Evolutionary conservation across 2,888 invertebrate genomes (phyloP), one percentile per base, ranked within the genome.

Genomic region (Drosophila quinaria): DNA sequence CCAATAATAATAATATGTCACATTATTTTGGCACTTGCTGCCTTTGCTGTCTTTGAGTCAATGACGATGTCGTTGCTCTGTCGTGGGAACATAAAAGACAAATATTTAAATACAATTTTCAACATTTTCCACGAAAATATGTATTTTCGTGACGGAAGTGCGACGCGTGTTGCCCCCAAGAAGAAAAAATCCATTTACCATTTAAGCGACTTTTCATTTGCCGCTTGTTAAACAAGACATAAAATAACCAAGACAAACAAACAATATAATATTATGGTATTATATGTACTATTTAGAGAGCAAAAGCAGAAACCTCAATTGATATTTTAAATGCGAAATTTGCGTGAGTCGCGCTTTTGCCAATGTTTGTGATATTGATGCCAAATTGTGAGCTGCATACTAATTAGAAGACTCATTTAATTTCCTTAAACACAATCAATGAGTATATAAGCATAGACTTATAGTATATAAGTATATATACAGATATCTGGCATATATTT

Each of bases 141-240:
- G n/a, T 78, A 63, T 64, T 69, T 76, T 54, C 15, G 41, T 68
- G 75, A 74, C 84, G 89, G 85, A 85, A 85, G 84, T 78, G 77
- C 81, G 81, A 56, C 56, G 56, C 84, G 81, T 87, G 78, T 80
- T 71, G 70, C 29, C 41, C 33, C n/a, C 42, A 50, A 55, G 47
- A 33, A 39, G 17, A 49, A 41, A 37, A 60, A 63, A 47, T 33
- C 31, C 55, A 55, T 63, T 63, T 63, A 49, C 59, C 74, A 78
- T 79, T 79, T 62, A 74, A 70, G 70, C 67, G 65, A 59, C 17
- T 51, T 74, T 70, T 70, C 58, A 15, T 44, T 62, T 50, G 54
- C n/a, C 19, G 52, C 54, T 65, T 61, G 52, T 74, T 70, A 58
- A 75, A 70, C 78, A 61, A 47, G 50, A 22, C 51, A 44, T 46